A percentile compares a stretch with the other conserved stretches of the same genome.
Conservation (phyloP, 2,797 vertebrate genomes). For the Hippopotamyrus pictus region DNA sequence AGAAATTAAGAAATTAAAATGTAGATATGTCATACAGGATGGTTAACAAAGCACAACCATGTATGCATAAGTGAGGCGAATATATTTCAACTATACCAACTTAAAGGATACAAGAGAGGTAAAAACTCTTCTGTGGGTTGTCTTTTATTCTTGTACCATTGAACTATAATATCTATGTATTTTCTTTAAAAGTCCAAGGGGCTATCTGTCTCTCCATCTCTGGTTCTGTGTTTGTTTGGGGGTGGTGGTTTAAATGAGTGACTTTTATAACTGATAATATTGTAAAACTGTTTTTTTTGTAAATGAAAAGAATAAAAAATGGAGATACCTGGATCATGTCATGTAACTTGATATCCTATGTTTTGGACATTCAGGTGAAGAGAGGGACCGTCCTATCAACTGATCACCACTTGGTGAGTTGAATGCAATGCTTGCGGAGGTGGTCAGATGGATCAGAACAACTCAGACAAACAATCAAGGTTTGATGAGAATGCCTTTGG, state of each 20-base stretch:
- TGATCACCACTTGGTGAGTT: background rate
- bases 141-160: background rate
- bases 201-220: background rate
- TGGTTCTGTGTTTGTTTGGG: background rate
- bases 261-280: background rate
- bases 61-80: background rate
- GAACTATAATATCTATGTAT: background rate
- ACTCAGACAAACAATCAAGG: background rate
- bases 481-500: background rate
- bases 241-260: background rate
- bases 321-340: background rate
- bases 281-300: background rate
- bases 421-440: background rate
- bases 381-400: background rate
- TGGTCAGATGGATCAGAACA: background rate
- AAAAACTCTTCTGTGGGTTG: background rate
- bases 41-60: background rate
- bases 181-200: background rate
- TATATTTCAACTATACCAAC: background rate
- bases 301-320: background rate
- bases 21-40: background rate
- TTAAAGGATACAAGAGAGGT: background rate
- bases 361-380: background rate
- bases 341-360: background rate
- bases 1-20: too few species aligned